phyloP scores from a whole-genome alignment of 2,797 vertebrate genomes.

The Ispidina picta region DNA sequence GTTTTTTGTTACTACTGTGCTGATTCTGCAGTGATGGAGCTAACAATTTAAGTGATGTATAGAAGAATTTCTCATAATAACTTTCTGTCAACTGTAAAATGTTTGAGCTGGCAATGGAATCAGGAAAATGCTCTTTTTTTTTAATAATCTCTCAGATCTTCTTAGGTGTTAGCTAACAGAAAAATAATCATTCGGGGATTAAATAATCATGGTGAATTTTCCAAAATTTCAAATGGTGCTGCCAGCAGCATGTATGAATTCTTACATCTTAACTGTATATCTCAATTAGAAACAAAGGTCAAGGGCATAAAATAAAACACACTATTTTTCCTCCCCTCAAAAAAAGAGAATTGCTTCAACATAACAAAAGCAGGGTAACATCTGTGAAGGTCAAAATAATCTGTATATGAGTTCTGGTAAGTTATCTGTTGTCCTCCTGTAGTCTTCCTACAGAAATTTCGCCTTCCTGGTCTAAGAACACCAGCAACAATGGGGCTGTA shows the following conservation, averaged over 20 bases:
- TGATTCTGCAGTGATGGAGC: conserved; percentile 33
- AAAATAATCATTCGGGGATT: conserved; percentile 66
- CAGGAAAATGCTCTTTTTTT: conserved; percentile 10
- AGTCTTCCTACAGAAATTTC: neutral
- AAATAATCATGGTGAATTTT: conserved; percentile 71
- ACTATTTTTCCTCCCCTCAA: conserved; percentile 46
- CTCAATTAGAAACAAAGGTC: conserved; percentile 77
- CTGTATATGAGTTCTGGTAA: conserved; percentile 10
- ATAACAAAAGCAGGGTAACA: conserved; percentile 39
- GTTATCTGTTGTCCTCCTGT: neutral
- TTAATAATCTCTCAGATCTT: conserved; percentile 40
- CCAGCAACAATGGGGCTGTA: neutral
- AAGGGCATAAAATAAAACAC: conserved; percentile 76
- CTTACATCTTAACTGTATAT: conserved; percentile 69
- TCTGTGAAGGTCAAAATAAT: conserved; percentile 55
- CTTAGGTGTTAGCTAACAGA: conserved; percentile 48
- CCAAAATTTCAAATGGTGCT: conserved; percentile 74
- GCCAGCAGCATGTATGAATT: conserved; percentile 57
- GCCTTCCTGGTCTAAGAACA: neutral
- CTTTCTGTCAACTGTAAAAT: conserved; percentile 58
- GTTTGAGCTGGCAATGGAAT: conserved; percentile 29
- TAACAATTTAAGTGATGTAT: conserved; percentile 62
- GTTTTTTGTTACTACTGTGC: conserved; percentile 46
- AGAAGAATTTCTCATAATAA: conserved; percentile 57
- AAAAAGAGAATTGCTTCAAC: conserved; percentile 53